Evolutionary conservation across 2,888 invertebrate species (phyloP), one percentile per base, ranked within the genome.

Genomic region (Anagyrus pseudococci): DNA sequence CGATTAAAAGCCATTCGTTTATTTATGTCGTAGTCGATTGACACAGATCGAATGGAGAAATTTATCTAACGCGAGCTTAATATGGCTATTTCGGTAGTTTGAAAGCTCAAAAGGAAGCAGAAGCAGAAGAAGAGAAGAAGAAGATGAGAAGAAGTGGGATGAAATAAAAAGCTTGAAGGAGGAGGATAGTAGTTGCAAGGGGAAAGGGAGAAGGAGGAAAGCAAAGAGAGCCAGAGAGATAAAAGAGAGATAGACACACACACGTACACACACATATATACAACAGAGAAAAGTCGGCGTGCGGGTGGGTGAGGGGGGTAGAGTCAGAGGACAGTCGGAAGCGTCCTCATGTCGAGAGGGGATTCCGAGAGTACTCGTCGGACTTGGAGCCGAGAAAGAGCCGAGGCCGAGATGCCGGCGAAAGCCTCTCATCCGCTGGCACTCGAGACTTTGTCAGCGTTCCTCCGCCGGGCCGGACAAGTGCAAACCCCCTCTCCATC

Each of bases 401-500:
- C 54, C 58, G 54, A 62, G 66, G 43, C 41, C 33, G 70, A 68
- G 52, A 59, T 57, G 63, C 48, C 29, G 22, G 22, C 4, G 49
- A 29, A 20, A 20, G 37, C 64, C 62, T 65, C 68, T 70, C 68
- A 65, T 64, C 65, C 64, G 70, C 69, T 69, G 70, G 68, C 68
- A 68, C 73, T 73, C 70, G 73, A 71, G 73, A 75, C 76, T 77
- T 75, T 75, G 77, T 77, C 77, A 77, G 77, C 76, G 74, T 73
- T 73, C 71, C 73, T 68, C 70, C 70, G 67, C 53, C 46, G 62
- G 29, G 26, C 55, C 41, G 69, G 67, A 69, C 67, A 73, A 75
- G 74, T 71, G 73, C 68, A 72, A 73, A 72, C 70, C 71, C 71
- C 74, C 74, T 73, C 71, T 69, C 70, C 69, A 65, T 67, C 68